phyloP scores from a whole-genome alignment of 2,113 vertebrate genomes.

The Poicephalus meyeri region DNA sequence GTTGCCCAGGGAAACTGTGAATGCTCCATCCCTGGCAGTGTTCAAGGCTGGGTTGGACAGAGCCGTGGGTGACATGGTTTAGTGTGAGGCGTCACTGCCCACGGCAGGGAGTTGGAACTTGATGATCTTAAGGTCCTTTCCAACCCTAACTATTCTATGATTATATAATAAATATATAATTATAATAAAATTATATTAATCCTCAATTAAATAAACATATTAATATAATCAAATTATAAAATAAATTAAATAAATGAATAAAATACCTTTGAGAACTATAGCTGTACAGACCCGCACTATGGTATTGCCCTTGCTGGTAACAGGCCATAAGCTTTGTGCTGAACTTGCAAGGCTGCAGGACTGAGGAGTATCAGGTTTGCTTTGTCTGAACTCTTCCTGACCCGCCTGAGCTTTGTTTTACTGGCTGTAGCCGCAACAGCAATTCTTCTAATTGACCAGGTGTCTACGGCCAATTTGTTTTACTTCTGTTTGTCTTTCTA shows the following conservation, averaged over 20 bases:
- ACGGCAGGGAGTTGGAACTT: too few relatives aligned
- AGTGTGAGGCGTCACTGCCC: too few relatives aligned
- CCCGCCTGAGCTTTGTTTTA: background rate
- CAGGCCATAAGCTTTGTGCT: background rate
- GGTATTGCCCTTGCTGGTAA: background rate
- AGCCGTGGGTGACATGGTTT: too few relatives aligned
- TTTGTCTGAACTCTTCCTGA: constrained; percentile 39
- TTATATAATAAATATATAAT: background rate
- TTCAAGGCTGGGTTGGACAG: too few relatives aligned
- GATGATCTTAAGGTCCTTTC: too few relatives aligned
- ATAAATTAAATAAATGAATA: background rate
- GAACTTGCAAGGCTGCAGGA: background rate
- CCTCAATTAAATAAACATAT: background rate
- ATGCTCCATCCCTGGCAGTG: too few relatives aligned
- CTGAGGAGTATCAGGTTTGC: background rate
- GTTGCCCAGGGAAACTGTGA: too few relatives aligned
- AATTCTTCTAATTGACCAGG: constrained; percentile 31
- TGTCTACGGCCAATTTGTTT: background rate
- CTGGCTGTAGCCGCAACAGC: background rate
- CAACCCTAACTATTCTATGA: too few relatives aligned
- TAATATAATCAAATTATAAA: background rate
- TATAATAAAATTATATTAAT: background rate
- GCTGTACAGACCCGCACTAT: background rate
- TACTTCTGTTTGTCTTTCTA: constrained; percentile 30
- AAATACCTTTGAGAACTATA: background rate